Evolutionary conservation across 2,113 vertebrate species (phyloP), one percentile per base, ranked within the genome.

Genomic region (Ammodytes marinus): DNA sequence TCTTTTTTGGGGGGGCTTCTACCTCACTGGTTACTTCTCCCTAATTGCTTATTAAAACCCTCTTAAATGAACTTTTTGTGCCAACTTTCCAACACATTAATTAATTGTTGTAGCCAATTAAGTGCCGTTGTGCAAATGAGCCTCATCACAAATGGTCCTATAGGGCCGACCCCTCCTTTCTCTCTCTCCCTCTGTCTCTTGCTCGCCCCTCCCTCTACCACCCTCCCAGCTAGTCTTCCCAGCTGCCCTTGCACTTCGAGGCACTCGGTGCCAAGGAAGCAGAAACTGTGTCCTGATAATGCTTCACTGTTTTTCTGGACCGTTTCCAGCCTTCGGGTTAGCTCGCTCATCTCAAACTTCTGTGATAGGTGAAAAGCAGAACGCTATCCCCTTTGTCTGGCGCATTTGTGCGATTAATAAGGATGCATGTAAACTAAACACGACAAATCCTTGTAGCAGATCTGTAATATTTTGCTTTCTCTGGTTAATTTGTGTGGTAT

Each of bases 51-150:
- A 95, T 95, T 95, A 96, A 95, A 95, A 95, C 94, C 94, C 95
- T 94, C 94, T 96, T 95, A 95, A 95, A 95, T 95, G 92, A 96
- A 96, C 95, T 95, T 96, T 95, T 95, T 95, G 97, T 98, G 97
- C 97, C 97, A 98, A 98, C 97, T 98, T 98, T 98, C 96, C 96
- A 97, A 99, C 97, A 98, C 97, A 98, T 98, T 98, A 98, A 98
- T 99, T 99, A 99, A 99, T 98, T 98, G 97, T 97, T 97, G 97
- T 97, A 98, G 97, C 97, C 97, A 98, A 98, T 99, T 98, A 98
- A 98, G 96, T 99, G 97, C 95, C 97, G 95, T 96, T 96, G 97
- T 96, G 97, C 97, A 97, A 98, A 98, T 98, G 97, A 99, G 97
- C 96, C 96, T 94, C 96, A 96, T 96, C 96, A 96, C 97, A 98